These are phyloP conservation scores for Tarsius wallacei DNA, from an alignment of 2,797 vertebrate species.

Conservation along the genomic window DNA sequence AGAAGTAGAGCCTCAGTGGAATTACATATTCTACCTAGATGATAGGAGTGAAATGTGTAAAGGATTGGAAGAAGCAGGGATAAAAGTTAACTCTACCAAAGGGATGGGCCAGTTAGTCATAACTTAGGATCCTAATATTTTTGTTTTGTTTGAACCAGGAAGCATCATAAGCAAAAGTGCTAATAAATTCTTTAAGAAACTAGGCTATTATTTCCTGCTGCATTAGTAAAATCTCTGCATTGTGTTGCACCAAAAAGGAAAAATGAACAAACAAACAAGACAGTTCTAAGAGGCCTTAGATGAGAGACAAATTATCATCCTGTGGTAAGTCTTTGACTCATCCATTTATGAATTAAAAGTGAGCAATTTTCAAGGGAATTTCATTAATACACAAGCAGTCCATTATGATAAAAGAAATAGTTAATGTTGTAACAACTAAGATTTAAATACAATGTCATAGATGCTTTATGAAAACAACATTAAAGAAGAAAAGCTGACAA, in stretches of 20 bases:
- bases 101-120: neutral
- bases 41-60: neutral
- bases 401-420: neutral
- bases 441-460: neutral
- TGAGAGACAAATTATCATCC: neutral
- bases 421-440: neutral
- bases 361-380: neutral
- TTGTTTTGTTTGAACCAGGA: neutral
- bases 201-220: neutral
- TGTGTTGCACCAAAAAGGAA: neutral
- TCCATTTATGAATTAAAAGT: conserved; percentile 27
- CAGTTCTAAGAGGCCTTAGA: neutral
- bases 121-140: neutral
- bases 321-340: neutral
- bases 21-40: neutral
- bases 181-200: conserved; percentile 18
- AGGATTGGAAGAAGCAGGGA: neutral
- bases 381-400: neutral
- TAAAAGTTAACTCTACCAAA: neutral
- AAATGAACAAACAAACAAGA: neutral
- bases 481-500: neutral
- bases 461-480: neutral
- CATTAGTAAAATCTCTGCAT: neutral
- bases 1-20: neutral
- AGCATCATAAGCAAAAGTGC: neutral